Evolutionary conservation across 2,113 vertebrate species (phyloP).

Genomic region (Cyrtonyx montezumae): DNA sequence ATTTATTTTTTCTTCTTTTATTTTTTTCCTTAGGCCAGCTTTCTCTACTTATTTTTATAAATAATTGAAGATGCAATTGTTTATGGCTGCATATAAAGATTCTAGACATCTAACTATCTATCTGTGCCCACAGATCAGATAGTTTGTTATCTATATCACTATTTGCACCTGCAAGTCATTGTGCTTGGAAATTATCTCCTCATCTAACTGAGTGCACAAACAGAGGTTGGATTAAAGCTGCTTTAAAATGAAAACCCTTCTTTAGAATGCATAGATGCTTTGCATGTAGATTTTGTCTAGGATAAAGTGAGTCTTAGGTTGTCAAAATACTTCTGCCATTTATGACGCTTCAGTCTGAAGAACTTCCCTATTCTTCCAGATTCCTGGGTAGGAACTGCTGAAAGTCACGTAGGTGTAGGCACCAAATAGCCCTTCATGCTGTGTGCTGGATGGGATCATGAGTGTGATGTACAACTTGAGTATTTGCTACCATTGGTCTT

Average conservation of each 20-base stretch:
- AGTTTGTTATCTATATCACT: conserved; percentile 72
- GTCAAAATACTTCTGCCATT: background rate
- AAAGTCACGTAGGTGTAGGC: background rate
- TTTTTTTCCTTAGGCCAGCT: background rate
- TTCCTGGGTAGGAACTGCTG: background rate
- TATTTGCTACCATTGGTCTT: conserved; percentile 40
- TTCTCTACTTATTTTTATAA: conserved; percentile 63
- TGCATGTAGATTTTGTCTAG: background rate
- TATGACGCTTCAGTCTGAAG: background rate
- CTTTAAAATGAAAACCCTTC: conserved; percentile 32
- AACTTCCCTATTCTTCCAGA: background rate
- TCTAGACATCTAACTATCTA: conserved; percentile 70
- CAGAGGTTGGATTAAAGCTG: conserved; percentile 55
- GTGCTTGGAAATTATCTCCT: conserved; percentile 66
- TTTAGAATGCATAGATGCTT: background rate
- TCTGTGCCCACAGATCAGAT: conserved; percentile 65
- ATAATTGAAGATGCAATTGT: conserved; percentile 69
- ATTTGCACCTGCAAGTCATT: conserved; percentile 71
- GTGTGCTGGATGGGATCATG: background rate
- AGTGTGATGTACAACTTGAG: conserved; percentile 1
- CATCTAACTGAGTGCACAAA: conserved; percentile 63
- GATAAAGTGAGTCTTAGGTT: background rate
- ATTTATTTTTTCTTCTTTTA: background rate
- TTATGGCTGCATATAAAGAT: conserved; percentile 66
- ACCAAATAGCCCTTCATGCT: background rate